Evolutionary conservation across 1,140 invertebrate species (phyloP).

Genomic region (Pachyrhynchus sulphureomaculatus): DNA sequence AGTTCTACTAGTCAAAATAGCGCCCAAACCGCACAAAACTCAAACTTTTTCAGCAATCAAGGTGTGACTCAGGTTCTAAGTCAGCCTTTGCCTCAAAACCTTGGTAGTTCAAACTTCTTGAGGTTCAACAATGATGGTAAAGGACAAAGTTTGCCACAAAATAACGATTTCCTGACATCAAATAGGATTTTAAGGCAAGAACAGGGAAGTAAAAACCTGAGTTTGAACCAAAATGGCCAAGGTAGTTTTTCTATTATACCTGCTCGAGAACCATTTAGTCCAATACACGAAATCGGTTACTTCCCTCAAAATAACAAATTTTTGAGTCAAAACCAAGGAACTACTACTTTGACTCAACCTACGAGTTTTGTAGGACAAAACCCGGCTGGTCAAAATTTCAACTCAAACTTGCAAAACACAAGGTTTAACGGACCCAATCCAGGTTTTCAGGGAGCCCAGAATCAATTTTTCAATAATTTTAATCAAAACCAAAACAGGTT

Average conservation of each 20-base stretch:
- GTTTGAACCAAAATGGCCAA: conserved; percentile 30
- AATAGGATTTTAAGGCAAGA: conserved; percentile 55
- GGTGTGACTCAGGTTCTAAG: not conserved
- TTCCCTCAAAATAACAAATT: conserved; percentile 8
- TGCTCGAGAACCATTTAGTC: conserved; percentile 17
- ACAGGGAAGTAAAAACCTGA: conserved; percentile 51
- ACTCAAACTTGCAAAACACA: not conserved
- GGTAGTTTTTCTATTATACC: conserved; percentile 33
- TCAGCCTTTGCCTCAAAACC: not conserved
- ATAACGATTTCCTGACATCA: not conserved
- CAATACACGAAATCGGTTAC: conserved; percentile 8
- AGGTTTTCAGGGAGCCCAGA: conserved; percentile 7
- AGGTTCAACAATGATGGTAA: not conserved
- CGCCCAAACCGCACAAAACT: too few species aligned
- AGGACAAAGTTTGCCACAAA: not conserved
- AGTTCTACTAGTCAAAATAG: too few species aligned
- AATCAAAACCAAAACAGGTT: conserved; percentile 15
- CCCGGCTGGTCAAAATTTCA: too few species aligned
- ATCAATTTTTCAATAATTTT: conserved; percentile 39
- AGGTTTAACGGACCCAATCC: too few species aligned
- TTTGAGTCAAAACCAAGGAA: not conserved
- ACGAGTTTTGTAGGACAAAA: too few species aligned
- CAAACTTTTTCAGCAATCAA: too few species aligned
- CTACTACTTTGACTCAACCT: too few species aligned
- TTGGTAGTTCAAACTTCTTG: not conserved